These are phyloP conservation scores for Mus pahari DNA, from an alignment of 2,113 vertebrate genomes.

Conservation along the genomic window DNA sequence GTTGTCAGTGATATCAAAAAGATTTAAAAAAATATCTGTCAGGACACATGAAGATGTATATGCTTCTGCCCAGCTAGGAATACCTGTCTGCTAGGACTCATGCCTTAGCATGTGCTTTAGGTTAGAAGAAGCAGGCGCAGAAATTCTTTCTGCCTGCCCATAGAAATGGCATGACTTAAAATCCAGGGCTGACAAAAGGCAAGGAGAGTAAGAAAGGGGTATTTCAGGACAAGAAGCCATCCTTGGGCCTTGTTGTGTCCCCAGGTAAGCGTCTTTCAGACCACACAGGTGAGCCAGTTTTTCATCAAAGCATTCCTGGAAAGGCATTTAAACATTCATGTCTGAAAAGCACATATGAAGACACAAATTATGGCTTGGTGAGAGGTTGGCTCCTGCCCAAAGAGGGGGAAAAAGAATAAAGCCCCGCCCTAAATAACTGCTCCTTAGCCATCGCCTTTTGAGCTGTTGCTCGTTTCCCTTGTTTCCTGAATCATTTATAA, in stretches of 20 bases:
- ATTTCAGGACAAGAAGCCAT: not conserved
- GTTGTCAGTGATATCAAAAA: not conserved
- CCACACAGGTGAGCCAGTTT: not conserved
- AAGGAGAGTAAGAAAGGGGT: not conserved
- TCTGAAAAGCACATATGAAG: conserved; percentile 27
- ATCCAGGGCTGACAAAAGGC: not conserved
- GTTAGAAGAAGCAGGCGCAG: not conserved
- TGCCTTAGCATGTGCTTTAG: not conserved
- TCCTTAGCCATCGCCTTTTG: not conserved
- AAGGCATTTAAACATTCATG: not conserved
- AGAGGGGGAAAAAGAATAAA: not conserved
- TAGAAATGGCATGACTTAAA: not conserved
- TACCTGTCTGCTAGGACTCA: not conserved
- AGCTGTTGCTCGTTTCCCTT: not conserved
- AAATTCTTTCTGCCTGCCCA: not conserved
- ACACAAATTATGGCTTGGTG: not conserved
- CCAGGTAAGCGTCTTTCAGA: not conserved
- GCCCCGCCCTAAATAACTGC: not conserved
- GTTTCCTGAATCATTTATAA: not conserved
- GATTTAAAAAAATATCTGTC: conserved; percentile 22
- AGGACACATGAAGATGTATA: not conserved
- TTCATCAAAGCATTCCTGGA: not conserved
- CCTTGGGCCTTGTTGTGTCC: too few species aligned
- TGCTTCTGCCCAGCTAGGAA: conserved; percentile 9
- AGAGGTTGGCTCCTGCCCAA: not conserved